Percentiles rank a stretch among this genome's conserved stretches.
Conservation (phyloP, 2,113 vertebrate genomes). For the Microtus ochrogaster region DNA sequence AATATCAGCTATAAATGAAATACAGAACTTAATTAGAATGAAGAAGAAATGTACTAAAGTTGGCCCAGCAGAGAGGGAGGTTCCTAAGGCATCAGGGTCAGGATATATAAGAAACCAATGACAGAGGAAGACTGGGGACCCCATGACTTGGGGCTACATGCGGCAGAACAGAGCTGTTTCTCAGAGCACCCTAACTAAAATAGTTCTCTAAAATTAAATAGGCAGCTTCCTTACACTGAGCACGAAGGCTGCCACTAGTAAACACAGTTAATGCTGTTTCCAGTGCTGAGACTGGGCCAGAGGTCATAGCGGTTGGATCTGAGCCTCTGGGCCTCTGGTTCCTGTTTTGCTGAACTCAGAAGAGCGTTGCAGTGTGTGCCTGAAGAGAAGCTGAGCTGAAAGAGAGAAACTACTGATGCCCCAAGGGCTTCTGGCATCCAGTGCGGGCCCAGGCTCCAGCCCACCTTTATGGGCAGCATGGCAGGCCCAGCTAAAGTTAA, state of each 20-base stretch:
- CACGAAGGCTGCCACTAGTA: not conserved
- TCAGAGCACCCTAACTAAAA: not conserved
- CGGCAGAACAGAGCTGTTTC: not conserved
- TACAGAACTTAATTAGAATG: not conserved
- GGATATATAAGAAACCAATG: not conserved
- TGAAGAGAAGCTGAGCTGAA: not conserved
- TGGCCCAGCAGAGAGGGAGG: not conserved
- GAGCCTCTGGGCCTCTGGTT: not conserved
- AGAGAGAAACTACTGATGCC: not conserved
- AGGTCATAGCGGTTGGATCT: not conserved
- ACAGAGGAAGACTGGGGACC: not conserved
- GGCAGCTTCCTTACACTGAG: not conserved
- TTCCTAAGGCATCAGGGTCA: not conserved
- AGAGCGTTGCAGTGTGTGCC: not conserved
- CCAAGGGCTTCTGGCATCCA: not conserved
- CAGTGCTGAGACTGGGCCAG: not conserved
- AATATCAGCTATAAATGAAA: not conserved
- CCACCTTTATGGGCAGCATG: not conserved
- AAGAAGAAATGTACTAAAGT: not conserved
- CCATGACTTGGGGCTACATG: not conserved
- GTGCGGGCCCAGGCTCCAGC: not conserved
- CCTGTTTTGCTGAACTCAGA: not conserved
- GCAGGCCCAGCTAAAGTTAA: not conserved
- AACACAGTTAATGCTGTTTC: not conserved
- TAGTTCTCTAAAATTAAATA: conserved; percentile 1